A percentile compares a stretch with the other conserved stretches of the same genome.
Conservation (phyloP, 2,113 vertebrate species). For the Coracopsis vasa region DNA sequence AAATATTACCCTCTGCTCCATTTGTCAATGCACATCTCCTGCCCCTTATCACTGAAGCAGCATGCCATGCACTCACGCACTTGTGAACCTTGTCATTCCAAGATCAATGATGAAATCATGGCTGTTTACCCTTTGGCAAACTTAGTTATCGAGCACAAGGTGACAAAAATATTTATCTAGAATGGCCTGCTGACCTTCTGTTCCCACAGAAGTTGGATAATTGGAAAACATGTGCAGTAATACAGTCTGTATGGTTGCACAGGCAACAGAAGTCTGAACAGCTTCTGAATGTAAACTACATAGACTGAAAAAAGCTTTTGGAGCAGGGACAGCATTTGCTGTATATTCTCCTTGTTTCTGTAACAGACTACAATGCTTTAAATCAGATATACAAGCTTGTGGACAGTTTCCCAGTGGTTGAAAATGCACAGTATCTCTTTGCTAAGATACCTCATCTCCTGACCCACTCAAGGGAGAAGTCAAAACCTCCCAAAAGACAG, state of each 20-base stretch:
- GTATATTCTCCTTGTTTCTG: neutral
- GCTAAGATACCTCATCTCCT: neutral
- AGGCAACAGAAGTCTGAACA: neutral
- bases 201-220: neutral
- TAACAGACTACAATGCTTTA: neutral
- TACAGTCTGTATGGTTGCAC: neutral
- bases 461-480: neutral
- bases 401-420: neutral
- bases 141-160: neutral
- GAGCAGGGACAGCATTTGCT: neutral
- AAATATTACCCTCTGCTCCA: neutral
- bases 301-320: neutral
- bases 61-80: neutral
- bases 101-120: slow-evolving; percentile 18
- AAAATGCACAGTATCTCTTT: neutral
- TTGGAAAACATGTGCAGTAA: neutral
- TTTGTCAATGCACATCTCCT: neutral
- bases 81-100: slow-evolving; percentile 17
- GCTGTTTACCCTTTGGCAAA: neutral
- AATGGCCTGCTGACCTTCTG: slow-evolving; percentile 29
- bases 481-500: neutral
- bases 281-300: neutral
- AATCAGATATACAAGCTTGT: neutral
- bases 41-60: neutral
- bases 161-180: slow-evolving; percentile 45